Evolutionary conservation across 2,113 vertebrate genomes (phyloP).

Genomic region (Silurus asotus): DNA sequence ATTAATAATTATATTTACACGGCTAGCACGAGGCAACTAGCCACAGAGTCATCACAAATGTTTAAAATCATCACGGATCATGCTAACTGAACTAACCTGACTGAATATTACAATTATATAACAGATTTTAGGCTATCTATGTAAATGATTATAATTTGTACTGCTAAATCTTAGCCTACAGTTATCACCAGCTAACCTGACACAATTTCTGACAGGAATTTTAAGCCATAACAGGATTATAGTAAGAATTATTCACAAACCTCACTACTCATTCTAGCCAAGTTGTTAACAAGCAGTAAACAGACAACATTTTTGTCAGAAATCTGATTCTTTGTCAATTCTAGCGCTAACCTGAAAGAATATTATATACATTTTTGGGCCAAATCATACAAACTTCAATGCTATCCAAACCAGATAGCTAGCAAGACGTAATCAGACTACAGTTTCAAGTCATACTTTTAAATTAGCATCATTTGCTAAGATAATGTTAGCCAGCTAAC

Average conservation of each 20-base stretch:
- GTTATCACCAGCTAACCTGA: not conserved
- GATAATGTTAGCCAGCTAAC: not conserved
- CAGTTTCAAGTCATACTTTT: not conserved
- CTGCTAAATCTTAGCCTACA: not conserved
- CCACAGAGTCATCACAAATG: not conserved
- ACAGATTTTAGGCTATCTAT: not conserved
- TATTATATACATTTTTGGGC: not conserved
- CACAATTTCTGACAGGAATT: not conserved
- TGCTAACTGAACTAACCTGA: not conserved
- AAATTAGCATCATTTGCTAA: not conserved
- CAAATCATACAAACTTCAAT: not conserved
- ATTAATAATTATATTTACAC: not conserved
- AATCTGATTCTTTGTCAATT: not conserved
- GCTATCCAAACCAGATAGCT: not conserved
- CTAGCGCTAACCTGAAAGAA: not conserved
- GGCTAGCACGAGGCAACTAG: not conserved
- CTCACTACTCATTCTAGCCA: not conserved
- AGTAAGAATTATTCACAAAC: not conserved
- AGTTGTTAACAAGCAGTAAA: not conserved
- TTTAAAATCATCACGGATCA: not conserved
- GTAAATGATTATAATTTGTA: not conserved
- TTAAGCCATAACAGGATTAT: not conserved
- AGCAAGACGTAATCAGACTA: not conserved
- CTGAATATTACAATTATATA: not conserved
- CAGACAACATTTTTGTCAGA: not conserved